Base-by-base conservation (phyloP, 2,113 vertebrate species). In the Bos taurus region DNA sequence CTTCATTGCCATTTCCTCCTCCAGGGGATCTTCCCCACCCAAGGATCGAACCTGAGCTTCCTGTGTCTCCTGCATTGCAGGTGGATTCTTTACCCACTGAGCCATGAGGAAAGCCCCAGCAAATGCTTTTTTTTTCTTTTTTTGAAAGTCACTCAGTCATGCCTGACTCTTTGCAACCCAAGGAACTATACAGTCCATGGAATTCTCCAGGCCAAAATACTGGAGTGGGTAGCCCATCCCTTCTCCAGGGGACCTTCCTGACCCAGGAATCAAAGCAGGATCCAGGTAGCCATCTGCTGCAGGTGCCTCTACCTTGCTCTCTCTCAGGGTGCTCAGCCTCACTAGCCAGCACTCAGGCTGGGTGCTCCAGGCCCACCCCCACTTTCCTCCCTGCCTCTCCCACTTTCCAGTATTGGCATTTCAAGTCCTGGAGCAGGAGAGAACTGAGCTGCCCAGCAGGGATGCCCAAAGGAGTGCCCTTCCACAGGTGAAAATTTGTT, bases 261-360 rank as follows among this genome's bases (percentile, higher is more conserved):
- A 71, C 9, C n/a, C 64, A 71, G 67, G 19, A 6, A 23, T 40
- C 19, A 1, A 71, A 40, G n/a, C n/a, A 10, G n/a, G 67, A 40
- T 23, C 67, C 0, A 95, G 98, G 97, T 94, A 98, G 97, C 95
- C 11, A 6, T 88, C 96, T 26, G 14, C 90, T 21, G 83, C 96
- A 96, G 81, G 97, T 85, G 97, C 97, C 98, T 98, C 98, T 97
- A 95, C 98, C 98, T 98, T 90, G 48, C 96, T 94, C 14, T 14
- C 50, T 36, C 33, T 54, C 11, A 0, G 81, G 56, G 81, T 48
- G 25, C 57, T 96, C 91, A 30, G 88, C 62, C 26, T 46, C 0
- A 8, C 15, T 7, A 71, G 7, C 25, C 11, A 17, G 26, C 30
- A 5, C 81, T 33, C 50, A 4, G 40, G 16, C 59, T 36, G 36